phyloP scores from a whole-genome alignment of 1,140 invertebrate genomes.

The Heterodera schachtii region DNA sequence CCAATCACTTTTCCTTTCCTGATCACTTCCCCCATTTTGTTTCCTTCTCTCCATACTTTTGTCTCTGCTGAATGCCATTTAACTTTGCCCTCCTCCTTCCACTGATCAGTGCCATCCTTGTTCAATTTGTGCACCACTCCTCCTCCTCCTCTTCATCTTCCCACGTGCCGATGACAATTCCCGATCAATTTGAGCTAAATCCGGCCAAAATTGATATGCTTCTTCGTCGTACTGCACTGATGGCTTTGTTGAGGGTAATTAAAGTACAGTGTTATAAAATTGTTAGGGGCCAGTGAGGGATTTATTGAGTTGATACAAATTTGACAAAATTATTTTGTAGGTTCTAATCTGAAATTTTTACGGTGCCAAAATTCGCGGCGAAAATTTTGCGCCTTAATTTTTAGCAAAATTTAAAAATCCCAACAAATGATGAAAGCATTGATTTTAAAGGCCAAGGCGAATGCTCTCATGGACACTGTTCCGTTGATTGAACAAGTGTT shows the following conservation, averaged over 20 bases:
- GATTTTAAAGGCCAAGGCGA: conserved; percentile 1
- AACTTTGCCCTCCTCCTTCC: neutral
- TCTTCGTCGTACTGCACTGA: conserved; percentile 14
- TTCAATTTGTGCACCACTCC: neutral
- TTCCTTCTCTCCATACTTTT: too few relatives aligned
- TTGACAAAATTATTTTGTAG: too few relatives aligned
- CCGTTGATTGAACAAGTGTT: conserved; percentile 13
- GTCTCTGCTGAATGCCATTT: neutral
- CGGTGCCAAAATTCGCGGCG: too few relatives aligned
- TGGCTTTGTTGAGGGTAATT: conserved; percentile 2
- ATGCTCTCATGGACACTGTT: neutral
- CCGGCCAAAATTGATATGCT: conserved; percentile 13
- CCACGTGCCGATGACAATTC: neutral
- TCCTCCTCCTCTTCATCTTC: neutral
- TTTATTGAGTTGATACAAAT: too few relatives aligned
- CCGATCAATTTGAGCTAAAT: neutral
- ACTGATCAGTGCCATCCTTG: neutral
- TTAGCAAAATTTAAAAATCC: too few relatives aligned
- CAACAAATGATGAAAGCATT: neutral
- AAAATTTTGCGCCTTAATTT: too few relatives aligned
- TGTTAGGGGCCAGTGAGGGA: too few relatives aligned
- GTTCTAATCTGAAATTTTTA: too few relatives aligned
- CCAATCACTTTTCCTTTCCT: too few relatives aligned
- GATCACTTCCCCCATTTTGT: too few relatives aligned
- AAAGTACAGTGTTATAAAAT: neutral